Evolutionary conservation across 92 coral and sea anemone species (phyloP).

Genomic region (Porites cylindrica): DNA sequence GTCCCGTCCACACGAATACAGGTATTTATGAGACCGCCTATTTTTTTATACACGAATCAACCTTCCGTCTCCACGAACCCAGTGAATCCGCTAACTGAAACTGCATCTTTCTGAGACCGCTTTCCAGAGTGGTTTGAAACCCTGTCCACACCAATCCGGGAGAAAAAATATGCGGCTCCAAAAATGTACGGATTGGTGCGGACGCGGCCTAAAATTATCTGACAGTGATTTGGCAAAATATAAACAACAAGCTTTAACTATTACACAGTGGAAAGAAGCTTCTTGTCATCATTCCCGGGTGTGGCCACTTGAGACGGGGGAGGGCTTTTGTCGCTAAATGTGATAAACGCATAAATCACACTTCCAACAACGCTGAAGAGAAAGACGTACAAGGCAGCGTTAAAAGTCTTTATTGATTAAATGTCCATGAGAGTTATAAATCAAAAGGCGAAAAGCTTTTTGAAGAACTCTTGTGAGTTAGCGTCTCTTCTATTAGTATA

Average conservation of each 20-base stretch:
- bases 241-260: too few relatives aligned
- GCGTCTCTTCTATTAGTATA: too few relatives aligned
- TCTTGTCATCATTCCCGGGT: constrained; percentile 9
- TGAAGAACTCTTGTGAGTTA: too few relatives aligned
- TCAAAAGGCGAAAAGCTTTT: background rate
- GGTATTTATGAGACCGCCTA: too few relatives aligned
- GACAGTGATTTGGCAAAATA: too few relatives aligned
- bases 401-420: background rate
- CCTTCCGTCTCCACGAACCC: too few relatives aligned
- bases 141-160: too few relatives aligned
- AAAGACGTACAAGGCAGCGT: background rate
- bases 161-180: background rate
- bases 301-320: constrained; percentile 12
- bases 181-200: background rate
- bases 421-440: background rate
- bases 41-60: too few relatives aligned
- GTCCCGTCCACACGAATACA: too few relatives aligned
- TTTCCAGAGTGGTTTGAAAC: too few relatives aligned
- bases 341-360: constrained; percentile 87
- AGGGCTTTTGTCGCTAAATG: constrained; percentile 82
- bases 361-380: constrained; percentile 84
- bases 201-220: background rate
- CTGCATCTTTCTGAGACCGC: too few relatives aligned
- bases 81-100: too few relatives aligned
- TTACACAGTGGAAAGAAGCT: constrained; percentile 9